Evolutionary conservation across 2,113 vertebrate genomes (phyloP).

Genomic region (Terrapene triunguis): DNA sequence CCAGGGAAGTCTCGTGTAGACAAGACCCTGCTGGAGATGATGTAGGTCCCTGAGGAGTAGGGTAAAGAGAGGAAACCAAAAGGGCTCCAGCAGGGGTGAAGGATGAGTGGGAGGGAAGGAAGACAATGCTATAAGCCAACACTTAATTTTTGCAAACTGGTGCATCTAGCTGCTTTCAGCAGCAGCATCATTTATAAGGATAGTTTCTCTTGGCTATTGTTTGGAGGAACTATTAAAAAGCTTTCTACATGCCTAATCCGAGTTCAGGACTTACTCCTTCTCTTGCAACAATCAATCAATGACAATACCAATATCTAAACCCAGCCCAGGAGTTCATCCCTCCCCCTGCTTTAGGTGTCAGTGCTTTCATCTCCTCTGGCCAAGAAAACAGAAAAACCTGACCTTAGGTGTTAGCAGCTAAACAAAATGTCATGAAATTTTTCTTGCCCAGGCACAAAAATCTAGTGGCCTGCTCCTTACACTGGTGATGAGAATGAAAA

Average conservation of each 20-base stretch:
- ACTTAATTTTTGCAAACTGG: neutral
- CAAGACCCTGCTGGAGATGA: neutral
- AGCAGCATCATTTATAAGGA: neutral
- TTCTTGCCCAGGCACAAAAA: neutral
- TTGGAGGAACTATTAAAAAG: neutral
- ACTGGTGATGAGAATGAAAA: neutral
- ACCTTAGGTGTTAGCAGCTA: neutral
- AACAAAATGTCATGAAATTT: slow-evolving; percentile 16
- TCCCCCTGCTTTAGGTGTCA: accelerated
- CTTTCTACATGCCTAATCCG: neutral
- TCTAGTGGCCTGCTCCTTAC: neutral
- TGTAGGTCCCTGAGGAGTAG: neutral
- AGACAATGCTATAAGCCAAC: neutral
- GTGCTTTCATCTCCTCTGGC: neutral
- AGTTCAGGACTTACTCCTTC: neutral
- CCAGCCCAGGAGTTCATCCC: neutral
- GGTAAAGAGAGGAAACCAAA: neutral
- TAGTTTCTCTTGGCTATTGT: neutral
- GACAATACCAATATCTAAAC: neutral
- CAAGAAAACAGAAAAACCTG: neutral
- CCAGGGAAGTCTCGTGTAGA: neutral
- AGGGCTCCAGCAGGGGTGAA: neutral
- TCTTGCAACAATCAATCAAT: neutral
- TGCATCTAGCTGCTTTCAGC: neutral
- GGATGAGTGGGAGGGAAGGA: neutral